phyloP scores from a whole-genome alignment of 1,140 invertebrate species.

The Tetragnatha versicolor region DNA sequence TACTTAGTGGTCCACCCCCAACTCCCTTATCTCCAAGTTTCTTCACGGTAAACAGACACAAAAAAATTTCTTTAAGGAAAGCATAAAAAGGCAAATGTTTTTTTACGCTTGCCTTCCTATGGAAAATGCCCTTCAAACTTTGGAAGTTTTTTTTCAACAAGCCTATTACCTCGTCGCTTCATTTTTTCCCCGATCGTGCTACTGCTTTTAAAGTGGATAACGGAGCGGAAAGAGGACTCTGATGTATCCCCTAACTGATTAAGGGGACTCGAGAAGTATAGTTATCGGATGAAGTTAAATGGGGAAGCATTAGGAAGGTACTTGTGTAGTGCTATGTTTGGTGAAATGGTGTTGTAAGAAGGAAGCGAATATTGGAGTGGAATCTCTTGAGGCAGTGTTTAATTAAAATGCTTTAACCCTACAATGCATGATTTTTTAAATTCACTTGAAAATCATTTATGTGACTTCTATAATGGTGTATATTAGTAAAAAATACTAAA shows the following conservation, averaged over 20 bases:
- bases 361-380: background rate
- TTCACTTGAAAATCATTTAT: background rate
- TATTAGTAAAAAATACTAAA: too few relatives aligned
- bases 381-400: background rate
- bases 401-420: background rate
- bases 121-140: background rate
- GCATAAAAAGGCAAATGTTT: background rate
- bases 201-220: slow-evolving; percentile 9
- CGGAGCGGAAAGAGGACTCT: background rate
- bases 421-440: background rate
- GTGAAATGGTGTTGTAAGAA: background rate
- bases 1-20: too few relatives aligned
- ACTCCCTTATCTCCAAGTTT: background rate
- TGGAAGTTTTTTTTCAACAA: slow-evolving; percentile 4
- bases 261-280: background rate
- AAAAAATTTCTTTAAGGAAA: background rate
- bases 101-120: background rate
- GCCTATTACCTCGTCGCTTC: slow-evolving; percentile 5
- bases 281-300: too few relatives aligned
- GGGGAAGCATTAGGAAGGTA: too few relatives aligned
- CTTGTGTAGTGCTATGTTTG: background rate
- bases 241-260: too few relatives aligned
- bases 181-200: background rate
- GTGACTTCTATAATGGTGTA: too few relatives aligned
- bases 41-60: background rate